phyloP scores from a whole-genome alignment of 2,888 invertebrate species.

The Drosophila paracracens region DNA sequence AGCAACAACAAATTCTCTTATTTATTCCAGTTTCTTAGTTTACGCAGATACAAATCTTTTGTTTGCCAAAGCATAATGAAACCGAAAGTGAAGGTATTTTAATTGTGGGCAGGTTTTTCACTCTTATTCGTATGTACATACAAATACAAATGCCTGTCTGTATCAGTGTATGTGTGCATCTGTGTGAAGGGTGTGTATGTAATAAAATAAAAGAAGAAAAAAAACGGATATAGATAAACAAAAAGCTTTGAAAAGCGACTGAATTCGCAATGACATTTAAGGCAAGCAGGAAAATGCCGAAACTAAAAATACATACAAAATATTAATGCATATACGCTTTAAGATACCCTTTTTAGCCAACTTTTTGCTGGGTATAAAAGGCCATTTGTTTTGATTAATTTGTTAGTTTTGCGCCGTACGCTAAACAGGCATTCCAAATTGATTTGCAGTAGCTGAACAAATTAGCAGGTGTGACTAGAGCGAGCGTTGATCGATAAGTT shows the following conservation, averaged over 20 bases:
- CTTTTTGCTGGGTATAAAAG: neutral
- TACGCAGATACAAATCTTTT: constrained; percentile 65
- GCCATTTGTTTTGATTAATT: neutral
- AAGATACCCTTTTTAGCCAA: neutral
- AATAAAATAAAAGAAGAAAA: neutral
- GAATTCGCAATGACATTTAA: constrained; percentile 8
- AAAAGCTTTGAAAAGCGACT: constrained; percentile 8
- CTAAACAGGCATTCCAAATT: constrained; percentile 4
- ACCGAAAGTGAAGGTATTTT: constrained; percentile 72
- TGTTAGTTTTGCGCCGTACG: neutral
- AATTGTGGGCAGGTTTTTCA: constrained; percentile 68
- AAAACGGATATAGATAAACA: constrained; percentile 39
- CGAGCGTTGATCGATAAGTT: neutral
- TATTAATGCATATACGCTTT: neutral
- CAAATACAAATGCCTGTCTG: neutral
- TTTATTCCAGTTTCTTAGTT: constrained; percentile 62
- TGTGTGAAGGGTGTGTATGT: constrained; percentile 9
- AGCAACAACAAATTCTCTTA: constrained; percentile 60
- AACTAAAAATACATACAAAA: neutral
- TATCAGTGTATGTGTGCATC: neutral
- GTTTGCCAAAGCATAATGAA: constrained; percentile 63
- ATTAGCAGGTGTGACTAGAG: neutral
- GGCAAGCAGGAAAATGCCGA: neutral
- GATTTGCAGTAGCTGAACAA: constrained; percentile 1
- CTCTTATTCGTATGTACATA: constrained; percentile 20